Conservation (phyloP, 2,113 vertebrate species). For the Chionis minor region DNA sequence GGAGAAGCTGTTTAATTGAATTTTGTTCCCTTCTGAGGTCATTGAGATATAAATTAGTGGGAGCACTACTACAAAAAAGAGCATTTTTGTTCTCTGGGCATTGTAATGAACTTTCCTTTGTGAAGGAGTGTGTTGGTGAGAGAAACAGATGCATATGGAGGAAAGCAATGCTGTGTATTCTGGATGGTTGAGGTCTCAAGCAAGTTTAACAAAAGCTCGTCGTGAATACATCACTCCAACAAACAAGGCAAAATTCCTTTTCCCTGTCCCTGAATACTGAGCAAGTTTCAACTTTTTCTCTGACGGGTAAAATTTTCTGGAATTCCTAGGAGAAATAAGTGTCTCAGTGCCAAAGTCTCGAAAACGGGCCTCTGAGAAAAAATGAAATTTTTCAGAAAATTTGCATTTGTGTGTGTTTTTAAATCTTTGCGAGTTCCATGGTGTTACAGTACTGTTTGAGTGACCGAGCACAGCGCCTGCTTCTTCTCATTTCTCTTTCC, state of each 20-base stretch:
- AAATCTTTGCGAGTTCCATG: not conserved
- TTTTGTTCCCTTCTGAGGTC: not conserved
- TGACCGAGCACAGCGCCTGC: not conserved
- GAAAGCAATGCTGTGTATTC: not conserved
- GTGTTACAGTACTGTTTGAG: not conserved
- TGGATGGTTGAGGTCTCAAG: not conserved
- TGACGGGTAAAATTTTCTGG: not conserved
- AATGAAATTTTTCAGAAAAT: not conserved
- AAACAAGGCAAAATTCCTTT: not conserved
- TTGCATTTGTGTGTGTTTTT: not conserved
- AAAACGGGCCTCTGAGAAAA: not conserved
- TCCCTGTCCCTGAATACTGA: not conserved
- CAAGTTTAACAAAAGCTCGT: not conserved
- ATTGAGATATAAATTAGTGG: not conserved
- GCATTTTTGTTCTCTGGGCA: not conserved
- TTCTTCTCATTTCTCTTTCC: not conserved
- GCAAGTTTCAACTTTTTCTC: not conserved
- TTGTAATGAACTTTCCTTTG: not conserved
- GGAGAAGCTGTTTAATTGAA: not conserved
- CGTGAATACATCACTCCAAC: not conserved
- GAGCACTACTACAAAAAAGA: not conserved
- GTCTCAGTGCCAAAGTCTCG: not conserved
- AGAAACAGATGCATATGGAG: not conserved
- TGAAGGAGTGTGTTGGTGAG: not conserved
- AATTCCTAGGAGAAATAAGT: not conserved